These are phyloP conservation scores for Plebejus argus DNA, from an alignment of 2,888 invertebrate genomes.

Conservation along the genomic window DNA sequence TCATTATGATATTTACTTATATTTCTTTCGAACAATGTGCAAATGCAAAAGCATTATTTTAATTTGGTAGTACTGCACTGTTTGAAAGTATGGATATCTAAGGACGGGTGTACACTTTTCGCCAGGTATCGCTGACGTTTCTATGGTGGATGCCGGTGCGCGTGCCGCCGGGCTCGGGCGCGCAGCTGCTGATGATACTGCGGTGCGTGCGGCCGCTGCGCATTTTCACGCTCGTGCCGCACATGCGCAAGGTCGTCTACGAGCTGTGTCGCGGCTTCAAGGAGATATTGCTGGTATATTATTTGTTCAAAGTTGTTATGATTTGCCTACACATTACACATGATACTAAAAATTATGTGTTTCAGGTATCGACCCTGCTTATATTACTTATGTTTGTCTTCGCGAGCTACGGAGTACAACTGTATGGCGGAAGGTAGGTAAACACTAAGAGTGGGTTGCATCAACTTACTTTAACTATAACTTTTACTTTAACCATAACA, in stretches of 20 bases:
- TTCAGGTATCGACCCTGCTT: constrained; percentile 94
- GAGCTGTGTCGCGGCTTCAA: constrained; percentile 99
- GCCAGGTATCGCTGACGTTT: constrained; percentile 95
- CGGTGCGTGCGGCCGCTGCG: constrained; percentile 97
- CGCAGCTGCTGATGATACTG: constrained; percentile 97
- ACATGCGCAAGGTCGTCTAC: constrained; percentile 99
- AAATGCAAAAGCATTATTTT: no score
- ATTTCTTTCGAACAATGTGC: no score
- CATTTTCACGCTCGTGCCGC: constrained; percentile 98
- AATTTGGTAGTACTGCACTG: no score
- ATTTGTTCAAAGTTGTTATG: no score
- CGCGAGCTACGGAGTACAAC: constrained; percentile 98
- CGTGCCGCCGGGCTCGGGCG: constrained; percentile 95
- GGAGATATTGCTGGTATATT: constrained; percentile 94
- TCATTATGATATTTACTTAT: no score
- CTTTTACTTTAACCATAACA: no score
- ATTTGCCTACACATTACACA: no score
- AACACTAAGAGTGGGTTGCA: no score
- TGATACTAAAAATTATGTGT: constrained; percentile 17
- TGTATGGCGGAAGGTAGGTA: constrained; percentile 91
- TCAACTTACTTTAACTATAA: no score
- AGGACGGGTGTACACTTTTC: background rate
- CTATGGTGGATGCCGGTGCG: constrained; percentile 97
- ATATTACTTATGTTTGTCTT: constrained; percentile 99
- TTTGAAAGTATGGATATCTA: no score